phyloP scores from a whole-genome alignment of 2,888 invertebrate species.

The Corbicula japonica region DNA sequence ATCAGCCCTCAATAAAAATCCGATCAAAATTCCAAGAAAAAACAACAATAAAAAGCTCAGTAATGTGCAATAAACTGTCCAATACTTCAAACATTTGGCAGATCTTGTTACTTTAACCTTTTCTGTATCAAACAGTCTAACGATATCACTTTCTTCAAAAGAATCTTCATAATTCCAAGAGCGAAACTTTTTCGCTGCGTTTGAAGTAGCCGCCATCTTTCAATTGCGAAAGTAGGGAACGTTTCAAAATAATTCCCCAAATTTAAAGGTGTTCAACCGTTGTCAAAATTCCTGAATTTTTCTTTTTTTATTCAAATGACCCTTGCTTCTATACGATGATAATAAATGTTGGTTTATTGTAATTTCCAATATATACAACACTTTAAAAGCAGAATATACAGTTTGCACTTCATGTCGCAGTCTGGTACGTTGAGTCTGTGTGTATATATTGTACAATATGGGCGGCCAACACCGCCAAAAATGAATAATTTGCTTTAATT shows the following conservation, averaged over 20 bases:
- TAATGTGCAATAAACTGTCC: slow-evolving; percentile 70
- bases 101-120: slow-evolving; percentile 56
- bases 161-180: slow-evolving; percentile 71
- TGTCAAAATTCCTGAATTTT: too few relatives aligned
- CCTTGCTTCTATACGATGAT: too few relatives aligned
- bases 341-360: too few relatives aligned
- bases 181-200: slow-evolving; percentile 63
- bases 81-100: slow-evolving; percentile 66
- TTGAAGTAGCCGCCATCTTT: slow-evolving; percentile 71
- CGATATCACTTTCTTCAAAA: slow-evolving; percentile 65
- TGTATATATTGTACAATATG: too few relatives aligned
- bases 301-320: too few relatives aligned
- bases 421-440: too few relatives aligned
- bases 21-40: slow-evolving; percentile 75
- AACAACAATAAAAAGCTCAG: slow-evolving; percentile 73
- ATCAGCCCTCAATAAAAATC: slow-evolving; percentile 77
- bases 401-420: too few relatives aligned
- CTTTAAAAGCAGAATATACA: too few relatives aligned
- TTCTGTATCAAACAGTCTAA: slow-evolving; percentile 61
- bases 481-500: too few relatives aligned
- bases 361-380: too few relatives aligned
- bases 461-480: too few relatives aligned
- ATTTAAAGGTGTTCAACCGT: too few relatives aligned
- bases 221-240: slow-evolving; percentile 47
- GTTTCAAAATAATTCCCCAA: slow-evolving; percentile 36